Evolutionary conservation across 2,113 vertebrate genomes (phyloP).

Genomic region (Takifugu bimaculatus): DNA sequence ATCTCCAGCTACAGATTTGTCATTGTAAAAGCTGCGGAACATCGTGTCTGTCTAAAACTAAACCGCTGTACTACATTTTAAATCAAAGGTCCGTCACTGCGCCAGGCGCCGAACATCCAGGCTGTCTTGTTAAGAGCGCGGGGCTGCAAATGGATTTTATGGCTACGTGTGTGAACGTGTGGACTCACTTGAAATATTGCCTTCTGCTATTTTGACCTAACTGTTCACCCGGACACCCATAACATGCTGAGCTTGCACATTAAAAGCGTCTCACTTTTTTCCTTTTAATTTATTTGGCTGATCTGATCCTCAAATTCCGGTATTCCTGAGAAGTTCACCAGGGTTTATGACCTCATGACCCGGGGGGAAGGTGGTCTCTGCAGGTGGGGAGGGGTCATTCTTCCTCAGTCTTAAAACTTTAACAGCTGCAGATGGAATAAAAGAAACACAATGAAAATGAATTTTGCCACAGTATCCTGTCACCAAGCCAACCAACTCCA

Average conservation of each 20-base stretch:
- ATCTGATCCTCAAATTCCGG: not conserved
- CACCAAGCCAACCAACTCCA: too few species aligned
- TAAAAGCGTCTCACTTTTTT: not conserved
- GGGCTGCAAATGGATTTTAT: slow-evolving; percentile 53
- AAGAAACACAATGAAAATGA: too few species aligned
- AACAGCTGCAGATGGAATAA: too few species aligned
- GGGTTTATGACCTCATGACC: too few species aligned
- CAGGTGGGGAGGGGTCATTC: too few species aligned
- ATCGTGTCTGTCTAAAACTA: slow-evolving; percentile 56
- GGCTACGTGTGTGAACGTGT: slow-evolving; percentile 32
- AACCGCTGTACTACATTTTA: slow-evolving; percentile 60
- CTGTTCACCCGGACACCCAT: slow-evolving; percentile 25
- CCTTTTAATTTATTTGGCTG: not conserved
- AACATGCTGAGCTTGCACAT: not conserved
- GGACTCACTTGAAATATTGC: not conserved
- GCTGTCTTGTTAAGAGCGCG: slow-evolving; percentile 51
- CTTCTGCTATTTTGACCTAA: slow-evolving; percentile 12
- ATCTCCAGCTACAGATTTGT: slow-evolving; percentile 56
- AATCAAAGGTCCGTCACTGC: slow-evolving; percentile 58
- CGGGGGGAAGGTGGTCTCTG: too few species aligned
- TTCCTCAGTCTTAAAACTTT: too few species aligned
- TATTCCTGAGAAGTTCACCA: not conserved
- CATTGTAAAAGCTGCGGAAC: slow-evolving; percentile 64
- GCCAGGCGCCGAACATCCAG: slow-evolving; percentile 47
- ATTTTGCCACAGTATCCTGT: too few species aligned